Base-by-base conservation (phyloP, 2,113 vertebrate genomes). In the Rhinolophus sinicus region DNA sequence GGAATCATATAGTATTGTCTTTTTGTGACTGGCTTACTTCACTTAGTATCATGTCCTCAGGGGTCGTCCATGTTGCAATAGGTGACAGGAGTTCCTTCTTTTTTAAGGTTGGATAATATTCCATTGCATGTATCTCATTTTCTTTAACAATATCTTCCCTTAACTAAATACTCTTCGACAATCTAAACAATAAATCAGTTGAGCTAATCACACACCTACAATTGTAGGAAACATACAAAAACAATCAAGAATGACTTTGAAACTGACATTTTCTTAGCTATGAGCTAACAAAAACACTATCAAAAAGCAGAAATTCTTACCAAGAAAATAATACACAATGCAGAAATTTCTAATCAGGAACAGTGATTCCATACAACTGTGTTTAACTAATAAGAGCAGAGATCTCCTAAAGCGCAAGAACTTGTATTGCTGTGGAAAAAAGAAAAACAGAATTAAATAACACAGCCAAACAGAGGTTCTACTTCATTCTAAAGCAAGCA, bases 351-450 rank as follows among this genome's bases (percentile, higher is more conserved):
- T 99, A 95, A 99, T 93, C 67, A 99, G 99, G 98, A 99, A 99
- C 0, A 99, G 86, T 0, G 99, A 99, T 90, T 99, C 99, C 98
- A 99, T 96, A 82, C 99, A 99, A 33, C 99, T 99, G 97, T 99
- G 99, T 77, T 99, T 99, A 96, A 99, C 76, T 44, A 99, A 98
- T 89, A 99, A 97, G 47, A 98, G 98, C 85, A 99, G 97, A 62
- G 98, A 98, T 95, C 99, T 99, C 94, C 99, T 99, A 98, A 99
- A 99, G 80, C 98, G 99, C 76, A 99, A 98, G 94, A 99, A 99
- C 97, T 99, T 99, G 98, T 99, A 99, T 98, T 99, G 99, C 99
- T 99, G 94, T 99, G 90, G 94, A 98, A 98, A 84, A 95, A 97
- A 90, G 21, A 19, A 96, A 72, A 93, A 52, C 82, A 88, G 67